Percentiles rank a stretch among this genome's conserved stretches.
Evolutionary conservation across 2,888 invertebrate genomes (phyloP).

Genomic region (Drosophila cracens): DNA sequence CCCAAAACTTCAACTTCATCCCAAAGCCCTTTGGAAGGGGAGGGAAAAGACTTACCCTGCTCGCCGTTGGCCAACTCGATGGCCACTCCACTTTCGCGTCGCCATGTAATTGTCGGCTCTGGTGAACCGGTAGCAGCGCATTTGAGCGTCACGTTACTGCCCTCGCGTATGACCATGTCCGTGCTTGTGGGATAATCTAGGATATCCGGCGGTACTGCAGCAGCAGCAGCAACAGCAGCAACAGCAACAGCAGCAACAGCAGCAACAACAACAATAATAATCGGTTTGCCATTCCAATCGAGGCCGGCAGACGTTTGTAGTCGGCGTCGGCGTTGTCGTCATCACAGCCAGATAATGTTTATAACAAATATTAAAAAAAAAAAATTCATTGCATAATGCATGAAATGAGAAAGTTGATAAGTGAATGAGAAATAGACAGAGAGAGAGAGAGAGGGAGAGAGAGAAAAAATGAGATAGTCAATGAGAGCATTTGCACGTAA

Average conservation of each 20-base stretch:
- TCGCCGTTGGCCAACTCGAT: conserved; percentile 90
- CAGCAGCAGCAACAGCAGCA: conserved; percentile 43
- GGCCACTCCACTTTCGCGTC: conserved; percentile 91
- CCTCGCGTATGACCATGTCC: conserved; percentile 94
- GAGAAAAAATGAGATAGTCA: conserved; percentile 15
- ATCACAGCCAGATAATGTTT: conserved; percentile 68
- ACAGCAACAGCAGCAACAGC: conserved; percentile 8
- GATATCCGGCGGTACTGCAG: conserved; percentile 93
- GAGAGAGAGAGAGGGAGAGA: conserved; percentile 4
- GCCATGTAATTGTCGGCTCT: conserved; percentile 94
- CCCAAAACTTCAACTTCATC: conserved; percentile 29
- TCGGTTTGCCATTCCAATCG: conserved; percentile 52
- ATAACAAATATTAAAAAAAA: conserved; percentile 40
- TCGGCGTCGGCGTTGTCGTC: conserved; percentile 33
- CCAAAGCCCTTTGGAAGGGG: conserved; percentile 37
- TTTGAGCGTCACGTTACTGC: conserved; percentile 93
- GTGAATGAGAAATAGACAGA: conserved; percentile 16
- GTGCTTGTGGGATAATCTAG: conserved; percentile 93
- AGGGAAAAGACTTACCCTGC: conserved; percentile 87
- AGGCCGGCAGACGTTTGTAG: conserved; percentile 64
- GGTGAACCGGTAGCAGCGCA: conserved; percentile 96
- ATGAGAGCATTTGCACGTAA: conserved; percentile 26
- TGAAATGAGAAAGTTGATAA: conserved; percentile 34
- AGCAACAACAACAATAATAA: conserved; percentile 1
- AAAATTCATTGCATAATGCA: conserved; percentile 16